phyloP scores from a whole-genome alignment of 37 sponge, comb jelly and placozoan species.

The Cladorhizidae sp. region DNA sequence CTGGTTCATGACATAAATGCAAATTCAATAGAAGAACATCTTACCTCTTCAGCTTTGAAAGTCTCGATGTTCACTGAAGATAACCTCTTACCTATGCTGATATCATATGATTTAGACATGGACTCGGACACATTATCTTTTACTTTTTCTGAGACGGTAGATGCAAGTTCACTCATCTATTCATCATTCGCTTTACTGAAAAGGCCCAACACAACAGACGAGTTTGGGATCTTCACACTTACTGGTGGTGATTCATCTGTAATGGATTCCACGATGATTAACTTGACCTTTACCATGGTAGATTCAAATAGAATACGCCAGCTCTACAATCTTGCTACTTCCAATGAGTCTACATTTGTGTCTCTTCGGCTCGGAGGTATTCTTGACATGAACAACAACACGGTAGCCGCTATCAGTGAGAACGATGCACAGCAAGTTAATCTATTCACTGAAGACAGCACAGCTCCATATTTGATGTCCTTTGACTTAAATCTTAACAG shows the following conservation, averaged over 20 bases:
- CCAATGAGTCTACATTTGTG: constrained; percentile 62
- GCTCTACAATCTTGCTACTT: constrained; percentile 71
- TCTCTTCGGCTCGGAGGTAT: constrained; percentile 34
- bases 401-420: constrained; percentile 25
- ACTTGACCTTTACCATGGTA: constrained; percentile 60
- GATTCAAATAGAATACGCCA: constrained; percentile 83
- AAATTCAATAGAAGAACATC: constrained; percentile 36
- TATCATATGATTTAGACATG: constrained; percentile 79
- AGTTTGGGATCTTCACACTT: constrained; percentile 35
- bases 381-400: constrained; percentile 79
- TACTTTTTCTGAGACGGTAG: constrained; percentile 88
- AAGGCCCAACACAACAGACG: constrained; percentile 44
- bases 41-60: constrained; percentile 25
- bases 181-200: constrained; percentile 46
- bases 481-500: constrained; percentile 66
- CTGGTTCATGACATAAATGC: constrained; percentile 87
- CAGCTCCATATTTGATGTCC: constrained; percentile 55
- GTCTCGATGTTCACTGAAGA: constrained; percentile 68
- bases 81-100: constrained; percentile 64
- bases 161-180: constrained; percentile 67
- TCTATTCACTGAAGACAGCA: constrained; percentile 69
- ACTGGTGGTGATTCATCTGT: constrained; percentile 28
- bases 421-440: constrained; percentile 26
- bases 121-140: constrained; percentile 57
- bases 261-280: constrained; percentile 55